These are phyloP conservation scores for Dasysyrphus albostriatus DNA, from an alignment of 2,888 invertebrate genomes.

Conservation along the genomic window DNA sequence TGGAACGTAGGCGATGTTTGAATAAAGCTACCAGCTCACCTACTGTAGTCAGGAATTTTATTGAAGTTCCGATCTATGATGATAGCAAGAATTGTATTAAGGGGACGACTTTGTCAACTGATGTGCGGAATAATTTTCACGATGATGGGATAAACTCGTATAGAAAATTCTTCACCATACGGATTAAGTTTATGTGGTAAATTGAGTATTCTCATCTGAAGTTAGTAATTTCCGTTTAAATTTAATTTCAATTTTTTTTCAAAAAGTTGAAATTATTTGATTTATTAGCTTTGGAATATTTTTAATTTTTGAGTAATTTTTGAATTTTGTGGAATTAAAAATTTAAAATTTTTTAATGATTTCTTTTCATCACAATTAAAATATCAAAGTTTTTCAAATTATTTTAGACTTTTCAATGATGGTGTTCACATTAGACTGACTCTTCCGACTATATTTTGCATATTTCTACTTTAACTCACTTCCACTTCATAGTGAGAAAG, in stretches of 20 bases:
- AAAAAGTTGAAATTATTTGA: conserved; percentile 2
- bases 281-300: neutral
- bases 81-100: conserved; percentile 33
- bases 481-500: too few species aligned
- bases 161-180: conserved; percentile 73
- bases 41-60: conserved; percentile 44
- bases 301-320: neutral
- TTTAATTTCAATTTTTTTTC: neutral
- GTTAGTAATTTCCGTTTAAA: conserved; percentile 30
- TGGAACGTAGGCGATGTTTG: conserved; percentile 64
- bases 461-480: too few species aligned
- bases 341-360: too few species aligned
- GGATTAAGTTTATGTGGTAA: conserved; percentile 76
- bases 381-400: too few species aligned
- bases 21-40: conserved; percentile 10
- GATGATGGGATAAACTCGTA: conserved; percentile 30
- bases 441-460: too few species aligned
- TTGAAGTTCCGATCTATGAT: conserved; percentile 55
- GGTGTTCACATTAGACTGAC: too few species aligned
- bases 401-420: too few species aligned
- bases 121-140: neutral
- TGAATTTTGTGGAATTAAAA: neutral
- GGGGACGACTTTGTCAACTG: neutral
- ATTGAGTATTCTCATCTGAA: conserved; percentile 10
- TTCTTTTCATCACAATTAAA: too few species aligned